These are phyloP conservation scores for Ditula angustiorana DNA, from an alignment of 2,888 invertebrate genomes.

Conservation along the genomic window DNA sequence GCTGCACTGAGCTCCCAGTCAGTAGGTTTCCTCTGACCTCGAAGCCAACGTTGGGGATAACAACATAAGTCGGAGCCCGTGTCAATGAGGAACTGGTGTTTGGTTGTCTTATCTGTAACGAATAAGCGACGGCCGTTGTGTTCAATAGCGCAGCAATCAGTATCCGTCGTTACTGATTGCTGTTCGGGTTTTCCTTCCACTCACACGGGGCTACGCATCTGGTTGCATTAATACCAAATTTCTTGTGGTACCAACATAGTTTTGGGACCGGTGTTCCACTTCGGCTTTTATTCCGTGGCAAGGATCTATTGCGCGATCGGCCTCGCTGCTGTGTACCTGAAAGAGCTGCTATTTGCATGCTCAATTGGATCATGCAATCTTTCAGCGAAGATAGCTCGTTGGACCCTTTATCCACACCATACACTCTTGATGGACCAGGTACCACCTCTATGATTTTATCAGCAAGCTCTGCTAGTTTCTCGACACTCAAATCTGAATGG, in stretches of 20 bases:
- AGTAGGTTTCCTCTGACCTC: not conserved
- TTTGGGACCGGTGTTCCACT: not conserved
- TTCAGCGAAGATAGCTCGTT: not conserved
- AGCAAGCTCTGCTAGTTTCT: conserved; percentile 4
- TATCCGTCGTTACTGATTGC: conserved; percentile 41
- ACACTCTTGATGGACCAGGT: not conserved
- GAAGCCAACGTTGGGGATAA: conserved; percentile 9
- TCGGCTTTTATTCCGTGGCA: not conserved
- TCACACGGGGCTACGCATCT: conserved; percentile 16
- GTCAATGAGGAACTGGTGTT: conserved; percentile 34
- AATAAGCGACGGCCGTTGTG: conserved; percentile 39
- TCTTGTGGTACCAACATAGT: conserved; percentile 4
- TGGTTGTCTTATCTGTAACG: conserved; percentile 25
- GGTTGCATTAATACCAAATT: not conserved
- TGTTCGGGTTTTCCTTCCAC: conserved; percentile 39
- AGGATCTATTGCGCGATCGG: not conserved
- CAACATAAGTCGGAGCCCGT: conserved; percentile 43
- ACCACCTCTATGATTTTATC: not conserved
- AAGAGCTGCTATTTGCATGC: not conserved
- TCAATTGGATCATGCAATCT: not conserved
- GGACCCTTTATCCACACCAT: not conserved
- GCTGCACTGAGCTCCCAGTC: conserved; percentile 40
- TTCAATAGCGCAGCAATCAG: conserved; percentile 27
- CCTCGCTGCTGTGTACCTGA: not conserved
- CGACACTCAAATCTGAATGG: conserved; percentile 29